Base-by-base conservation (phyloP, 2,797 vertebrate genomes). In the Bryconaethiops microstoma region DNA sequence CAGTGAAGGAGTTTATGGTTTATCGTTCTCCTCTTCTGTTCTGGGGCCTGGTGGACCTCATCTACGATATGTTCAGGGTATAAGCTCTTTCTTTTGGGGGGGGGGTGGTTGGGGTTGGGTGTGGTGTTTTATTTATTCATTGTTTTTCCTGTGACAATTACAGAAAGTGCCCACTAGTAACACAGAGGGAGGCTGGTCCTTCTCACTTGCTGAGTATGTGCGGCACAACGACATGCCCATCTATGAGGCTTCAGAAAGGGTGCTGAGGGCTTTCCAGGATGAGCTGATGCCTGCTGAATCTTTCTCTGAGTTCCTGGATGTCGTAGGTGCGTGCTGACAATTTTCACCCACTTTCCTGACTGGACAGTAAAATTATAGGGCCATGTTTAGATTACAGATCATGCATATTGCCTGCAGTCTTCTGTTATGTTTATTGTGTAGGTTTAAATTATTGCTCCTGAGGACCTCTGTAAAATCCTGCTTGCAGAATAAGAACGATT, bases 181-280 rank as follows among this genome's bases (percentile, higher is more conserved):
- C 96, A 98, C 97, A 1, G 98, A 99, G 92, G 98, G 98, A 83
- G 98, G 98, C 93, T 99, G 98, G 98, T 99, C 98, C 94, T 99
- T 96, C 94, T 98, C 98, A 16, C 95, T 99, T 79, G 98, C 98
- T 0, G 98, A 99, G 77, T 99, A 98, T 85, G 96, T 99, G 86
- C 94, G 98, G 85, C 97, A 99, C 92, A 99, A 97, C 0, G 98
- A 99, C 95, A 99, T 99, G 97, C 97, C 98, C 82, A 97, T 99
- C 92, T 96, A 95, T 1, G 98, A 99, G 90, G 96, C 96, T 64
- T 97, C 98, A 0, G 98, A 99, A 94, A 95, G 93, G 67, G 96
- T 96, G 86, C 95, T 99, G 86, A 95, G 97, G 88, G 93, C 96
- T 88, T 99, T 99, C 95, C 98, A 99, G 94, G 98, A 99, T 87